Conservation (phyloP, 2,113 vertebrate genomes). For the Spheniscus mendiculus region DNA sequence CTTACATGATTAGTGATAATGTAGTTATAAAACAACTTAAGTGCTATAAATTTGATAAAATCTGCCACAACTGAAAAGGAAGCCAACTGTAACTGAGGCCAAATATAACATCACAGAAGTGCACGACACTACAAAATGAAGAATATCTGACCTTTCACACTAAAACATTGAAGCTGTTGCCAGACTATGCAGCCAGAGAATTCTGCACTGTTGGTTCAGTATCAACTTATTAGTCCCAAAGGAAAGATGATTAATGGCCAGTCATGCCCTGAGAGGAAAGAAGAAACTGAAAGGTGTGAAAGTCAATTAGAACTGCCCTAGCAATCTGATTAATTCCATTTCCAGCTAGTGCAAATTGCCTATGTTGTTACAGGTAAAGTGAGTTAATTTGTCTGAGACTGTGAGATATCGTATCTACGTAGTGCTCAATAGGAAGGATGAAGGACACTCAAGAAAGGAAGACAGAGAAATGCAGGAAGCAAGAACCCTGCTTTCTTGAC, state of each 20-base stretch:
- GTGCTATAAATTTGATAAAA: not conserved
- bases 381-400: not conserved
- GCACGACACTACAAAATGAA: not conserved
- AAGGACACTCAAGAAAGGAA: not conserved
- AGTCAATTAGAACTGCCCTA: not conserved
- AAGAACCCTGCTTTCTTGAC: not conserved
- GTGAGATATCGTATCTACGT: not conserved
- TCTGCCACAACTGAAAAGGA: not conserved
- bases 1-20: not conserved
- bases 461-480: not conserved
- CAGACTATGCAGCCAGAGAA: not conserved
- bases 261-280: not conserved
- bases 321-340: not conserved
- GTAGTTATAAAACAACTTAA: not conserved
- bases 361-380: not conserved
- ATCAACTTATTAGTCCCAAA: not conserved
- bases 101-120: not conserved
- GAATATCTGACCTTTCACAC: not conserved
- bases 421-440: not conserved
- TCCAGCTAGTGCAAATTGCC: rapidly evolving
- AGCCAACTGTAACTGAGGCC: not conserved
- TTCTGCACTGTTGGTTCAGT: not conserved
- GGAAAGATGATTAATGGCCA: not conserved
- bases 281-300: not conserved
- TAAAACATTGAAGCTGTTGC: not conserved